Percentiles rank a stretch among this genome's conserved stretches.
These are phyloP conservation scores for Prietella phreatophila DNA, from an alignment of 2,113 vertebrate species.

Conservation along the genomic window DNA sequence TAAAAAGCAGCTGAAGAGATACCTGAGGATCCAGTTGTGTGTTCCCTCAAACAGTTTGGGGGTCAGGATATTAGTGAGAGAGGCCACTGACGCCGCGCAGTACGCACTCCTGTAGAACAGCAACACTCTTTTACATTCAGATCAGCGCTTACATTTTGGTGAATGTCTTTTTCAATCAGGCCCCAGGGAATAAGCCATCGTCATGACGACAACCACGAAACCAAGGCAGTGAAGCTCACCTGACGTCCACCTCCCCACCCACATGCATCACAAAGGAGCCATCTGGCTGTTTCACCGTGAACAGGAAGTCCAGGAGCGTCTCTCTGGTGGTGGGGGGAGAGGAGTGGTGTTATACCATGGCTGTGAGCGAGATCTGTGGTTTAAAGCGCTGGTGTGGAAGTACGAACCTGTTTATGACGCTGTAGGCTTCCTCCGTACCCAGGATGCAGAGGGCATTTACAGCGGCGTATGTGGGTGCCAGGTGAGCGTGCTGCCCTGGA, in stretches of 20 bases:
- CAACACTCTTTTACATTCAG: neutral
- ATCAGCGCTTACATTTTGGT: neutral
- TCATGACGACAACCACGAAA: constrained; percentile 24
- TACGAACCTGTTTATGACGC: constrained; percentile 85
- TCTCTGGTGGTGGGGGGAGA: constrained; percentile 71
- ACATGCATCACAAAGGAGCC: constrained; percentile 96
- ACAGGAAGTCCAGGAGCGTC: constrained; percentile 89
- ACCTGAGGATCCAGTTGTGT: constrained; percentile 91
- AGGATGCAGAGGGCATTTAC: constrained; percentile 94
- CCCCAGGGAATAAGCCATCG: neutral
- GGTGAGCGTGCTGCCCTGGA: constrained; percentile 89
- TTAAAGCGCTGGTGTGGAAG: neutral
- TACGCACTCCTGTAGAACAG: constrained; percentile 81
- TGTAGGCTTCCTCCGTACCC: constrained; percentile 89
- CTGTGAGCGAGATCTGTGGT: neutral
- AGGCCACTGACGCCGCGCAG: constrained; percentile 89
- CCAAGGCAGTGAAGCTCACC: constrained; percentile 72
- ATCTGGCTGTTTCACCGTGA: constrained; percentile 87
- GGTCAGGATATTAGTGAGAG: constrained; percentile 86
- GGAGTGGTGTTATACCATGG: constrained; percentile 23
- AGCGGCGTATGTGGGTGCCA: constrained; percentile 92
- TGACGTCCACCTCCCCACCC: constrained; percentile 94
- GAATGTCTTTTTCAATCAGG: neutral
- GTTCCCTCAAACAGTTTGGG: constrained; percentile 85
- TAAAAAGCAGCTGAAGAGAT: constrained; percentile 15